Percentiles rank a stretch among this genome's conserved stretches.
Evolutionary conservation across 2,888 invertebrate genomes (phyloP).

Genomic region (Stomorhina lunata): DNA sequence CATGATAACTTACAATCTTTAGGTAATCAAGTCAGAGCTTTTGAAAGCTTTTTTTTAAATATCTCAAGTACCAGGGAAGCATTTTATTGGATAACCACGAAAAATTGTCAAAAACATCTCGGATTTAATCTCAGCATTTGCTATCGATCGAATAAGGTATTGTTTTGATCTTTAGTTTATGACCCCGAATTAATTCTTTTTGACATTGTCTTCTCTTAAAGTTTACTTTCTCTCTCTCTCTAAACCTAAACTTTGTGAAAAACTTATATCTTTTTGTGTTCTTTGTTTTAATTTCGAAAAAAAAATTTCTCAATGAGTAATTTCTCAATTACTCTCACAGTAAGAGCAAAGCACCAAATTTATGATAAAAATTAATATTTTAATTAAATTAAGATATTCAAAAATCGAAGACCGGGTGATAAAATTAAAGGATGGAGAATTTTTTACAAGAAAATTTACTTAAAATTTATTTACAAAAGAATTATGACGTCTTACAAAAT

Average conservation of each 20-base stretch:
- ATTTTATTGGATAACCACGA: too few relatives aligned
- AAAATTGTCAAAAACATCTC: too few relatives aligned
- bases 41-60: too few relatives aligned
- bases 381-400: slow-evolving; percentile 50
- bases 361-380: slow-evolving; percentile 67
- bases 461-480: neutral
- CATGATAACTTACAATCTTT: too few relatives aligned
- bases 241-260: neutral
- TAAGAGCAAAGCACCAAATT: slow-evolving; percentile 78
- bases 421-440: slow-evolving; percentile 41
- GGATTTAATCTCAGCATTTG: too few relatives aligned
- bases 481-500: neutral
- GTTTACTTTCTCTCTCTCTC: neutral
- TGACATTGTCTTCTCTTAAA: neutral
- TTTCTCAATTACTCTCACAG: slow-evolving; percentile 73
- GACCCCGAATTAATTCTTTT: too few relatives aligned
- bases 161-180: too few relatives aligned
- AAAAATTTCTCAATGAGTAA: slow-evolving; percentile 70
- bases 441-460: slow-evolving; percentile 32
- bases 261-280: neutral
- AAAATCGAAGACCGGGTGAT: slow-evolving; percentile 10
- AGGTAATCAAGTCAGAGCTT: too few relatives aligned
- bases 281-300: neutral
- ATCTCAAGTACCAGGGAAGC: too few relatives aligned
- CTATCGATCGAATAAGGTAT: too few relatives aligned